phyloP scores from a whole-genome alignment of 2,797 vertebrate species.

The Danio jaintianensis region DNA sequence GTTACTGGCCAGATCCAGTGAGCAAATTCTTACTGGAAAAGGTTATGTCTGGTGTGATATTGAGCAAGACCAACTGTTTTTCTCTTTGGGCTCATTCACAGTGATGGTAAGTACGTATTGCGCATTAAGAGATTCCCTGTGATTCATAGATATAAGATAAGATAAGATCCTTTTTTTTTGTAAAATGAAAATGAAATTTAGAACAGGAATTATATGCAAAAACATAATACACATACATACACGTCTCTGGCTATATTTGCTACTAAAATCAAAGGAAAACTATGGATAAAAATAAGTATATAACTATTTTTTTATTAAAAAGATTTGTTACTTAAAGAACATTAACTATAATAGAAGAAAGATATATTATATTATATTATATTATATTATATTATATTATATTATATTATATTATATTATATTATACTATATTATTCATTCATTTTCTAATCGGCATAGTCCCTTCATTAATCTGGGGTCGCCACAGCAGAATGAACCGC shows the following conservation, averaged over 20 bases:
- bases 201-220: neutral
- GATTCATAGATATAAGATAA: neutral
- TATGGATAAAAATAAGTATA: too few species aligned
- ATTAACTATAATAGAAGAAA: too few species aligned
- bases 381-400: too few species aligned
- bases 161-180: neutral
- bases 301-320: too few species aligned
- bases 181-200: neutral
- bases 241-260: neutral
- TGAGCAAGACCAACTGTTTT: constrained; percentile 35
- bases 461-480: too few species aligned
- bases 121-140: neutral
- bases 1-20: constrained; percentile 37
- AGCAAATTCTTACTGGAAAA: constrained; percentile 45
- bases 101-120: neutral
- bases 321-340: too few species aligned
- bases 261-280: too few species aligned
- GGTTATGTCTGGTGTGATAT: constrained; percentile 23
- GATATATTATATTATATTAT: too few species aligned
- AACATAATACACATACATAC: neutral
- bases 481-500: too few species aligned
- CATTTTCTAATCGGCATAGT: too few species aligned
- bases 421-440: too few species aligned
- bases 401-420: too few species aligned
- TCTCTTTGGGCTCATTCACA: constrained; percentile 1